phyloP scores from a whole-genome alignment of 2,797 vertebrate species.

The Acridotheres tristis region DNA sequence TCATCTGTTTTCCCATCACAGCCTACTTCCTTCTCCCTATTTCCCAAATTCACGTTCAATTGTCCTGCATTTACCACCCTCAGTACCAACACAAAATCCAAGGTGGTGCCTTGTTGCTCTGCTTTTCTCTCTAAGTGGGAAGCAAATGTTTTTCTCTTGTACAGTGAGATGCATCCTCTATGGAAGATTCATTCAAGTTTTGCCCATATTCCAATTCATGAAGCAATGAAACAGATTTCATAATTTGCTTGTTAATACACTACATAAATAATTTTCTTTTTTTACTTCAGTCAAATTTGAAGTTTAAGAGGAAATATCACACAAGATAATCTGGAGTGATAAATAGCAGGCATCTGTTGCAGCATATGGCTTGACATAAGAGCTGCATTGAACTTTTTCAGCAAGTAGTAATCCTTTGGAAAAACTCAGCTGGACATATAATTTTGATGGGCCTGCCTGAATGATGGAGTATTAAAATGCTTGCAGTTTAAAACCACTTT shows the following conservation, averaged over 20 bases:
- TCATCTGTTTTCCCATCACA: not conserved
- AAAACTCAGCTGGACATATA: not conserved
- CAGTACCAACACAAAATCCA: not conserved
- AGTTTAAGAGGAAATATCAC: not conserved
- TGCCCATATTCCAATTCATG: not conserved
- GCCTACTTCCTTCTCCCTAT: not conserved
- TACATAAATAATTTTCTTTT: not conserved
- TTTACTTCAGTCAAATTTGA: not conserved
- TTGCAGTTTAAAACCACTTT: not conserved
- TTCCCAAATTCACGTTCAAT: not conserved
- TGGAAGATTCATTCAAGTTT: not conserved
- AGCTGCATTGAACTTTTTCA: conserved; percentile 45
- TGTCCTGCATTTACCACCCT: not conserved
- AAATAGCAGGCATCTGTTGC: conserved; percentile 6
- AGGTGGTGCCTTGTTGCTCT: not conserved
- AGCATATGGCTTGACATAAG: conserved; percentile 40
- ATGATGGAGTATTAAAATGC: not conserved
- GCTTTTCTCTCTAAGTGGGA: not conserved
- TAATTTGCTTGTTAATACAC: not conserved
- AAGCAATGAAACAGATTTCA: not conserved
- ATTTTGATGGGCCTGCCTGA: not conserved
- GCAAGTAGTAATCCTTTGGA: conserved; percentile 47
- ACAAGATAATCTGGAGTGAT: not conserved
- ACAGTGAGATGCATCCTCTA: not conserved
- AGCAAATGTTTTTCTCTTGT: not conserved